Evolutionary conservation across 2,113 vertebrate genomes (phyloP).

Genomic region (Erythrolamprus reginae): DNA sequence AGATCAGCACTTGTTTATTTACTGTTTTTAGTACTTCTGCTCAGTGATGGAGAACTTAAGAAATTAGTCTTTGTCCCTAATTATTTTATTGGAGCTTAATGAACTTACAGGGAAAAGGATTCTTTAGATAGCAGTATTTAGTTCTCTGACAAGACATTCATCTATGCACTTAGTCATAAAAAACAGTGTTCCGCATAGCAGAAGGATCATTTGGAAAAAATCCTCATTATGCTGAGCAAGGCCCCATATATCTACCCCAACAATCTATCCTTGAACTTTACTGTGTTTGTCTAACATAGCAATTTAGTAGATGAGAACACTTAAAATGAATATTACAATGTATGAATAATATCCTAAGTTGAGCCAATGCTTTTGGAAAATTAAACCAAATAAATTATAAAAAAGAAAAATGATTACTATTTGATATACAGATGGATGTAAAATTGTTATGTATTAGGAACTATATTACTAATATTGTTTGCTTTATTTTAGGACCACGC

Average conservation of each 20-base stretch:
- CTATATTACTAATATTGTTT: neutral
- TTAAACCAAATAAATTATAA: neutral
- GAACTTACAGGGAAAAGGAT: neutral
- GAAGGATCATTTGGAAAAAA: neutral
- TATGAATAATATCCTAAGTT: neutral
- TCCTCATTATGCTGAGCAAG: neutral
- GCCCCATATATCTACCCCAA: neutral
- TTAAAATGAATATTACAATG: fast-evolving
- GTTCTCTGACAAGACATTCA: neutral
- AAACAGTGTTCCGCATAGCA: neutral
- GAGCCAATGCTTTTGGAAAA: neutral
- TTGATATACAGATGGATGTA: neutral
- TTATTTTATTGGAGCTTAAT: neutral
- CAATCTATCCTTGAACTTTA: neutral
- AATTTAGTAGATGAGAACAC: neutral
- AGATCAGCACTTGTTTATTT: neutral
- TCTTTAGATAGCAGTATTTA: neutral
- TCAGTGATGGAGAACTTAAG: neutral
- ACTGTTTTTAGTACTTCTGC: neutral
- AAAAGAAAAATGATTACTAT: neutral
- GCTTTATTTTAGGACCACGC: neutral
- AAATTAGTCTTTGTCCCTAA: neutral
- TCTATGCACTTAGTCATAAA: neutral
- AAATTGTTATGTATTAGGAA: neutral
- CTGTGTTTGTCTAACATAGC: neutral